A percentile compares a stretch with the other conserved stretches of the same genome.
Conservation (phyloP, 1,140 invertebrate genomes). For the Brachionus rotundiformis region DNA sequence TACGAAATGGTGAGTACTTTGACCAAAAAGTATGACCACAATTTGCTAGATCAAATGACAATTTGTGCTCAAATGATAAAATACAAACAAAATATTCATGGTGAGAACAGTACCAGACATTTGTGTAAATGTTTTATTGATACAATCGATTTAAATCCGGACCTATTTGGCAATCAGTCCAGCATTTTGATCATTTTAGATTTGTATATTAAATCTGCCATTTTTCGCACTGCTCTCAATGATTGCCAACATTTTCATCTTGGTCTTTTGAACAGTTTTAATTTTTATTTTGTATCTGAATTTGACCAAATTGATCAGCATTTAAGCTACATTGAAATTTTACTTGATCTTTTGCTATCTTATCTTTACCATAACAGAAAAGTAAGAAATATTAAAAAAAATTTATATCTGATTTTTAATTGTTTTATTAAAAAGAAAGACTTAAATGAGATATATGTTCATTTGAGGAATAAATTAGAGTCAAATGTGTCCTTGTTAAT, state of each 20-base stretch:
- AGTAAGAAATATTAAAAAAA: neutral
- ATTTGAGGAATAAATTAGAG: neutral
- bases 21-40: neutral
- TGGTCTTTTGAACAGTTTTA: neutral
- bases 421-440: neutral
- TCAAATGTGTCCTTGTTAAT: neutral
- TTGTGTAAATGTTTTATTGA: neutral
- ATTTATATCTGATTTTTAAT: neutral
- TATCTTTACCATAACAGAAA: slow-evolving; percentile 31
- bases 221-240: neutral
- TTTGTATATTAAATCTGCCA: neutral
- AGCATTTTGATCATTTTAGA: neutral
- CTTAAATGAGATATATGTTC: slow-evolving; percentile 7
- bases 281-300: neutral
- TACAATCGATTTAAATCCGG: neutral
- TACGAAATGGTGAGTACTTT: neutral
- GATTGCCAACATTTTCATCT: slow-evolving; percentile 33
- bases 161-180: neutral
- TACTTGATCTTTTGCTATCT: slow-evolving; percentile 21
- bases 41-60: neutral
- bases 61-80: slow-evolving; percentile 3
- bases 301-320: neutral
- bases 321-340: slow-evolving; percentile 9
- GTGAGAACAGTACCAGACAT: neutral
- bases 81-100: neutral